Conservation (phyloP, 35 echinoderm and acorn worm genomes). For the Apostichopus japonicus region DNA sequence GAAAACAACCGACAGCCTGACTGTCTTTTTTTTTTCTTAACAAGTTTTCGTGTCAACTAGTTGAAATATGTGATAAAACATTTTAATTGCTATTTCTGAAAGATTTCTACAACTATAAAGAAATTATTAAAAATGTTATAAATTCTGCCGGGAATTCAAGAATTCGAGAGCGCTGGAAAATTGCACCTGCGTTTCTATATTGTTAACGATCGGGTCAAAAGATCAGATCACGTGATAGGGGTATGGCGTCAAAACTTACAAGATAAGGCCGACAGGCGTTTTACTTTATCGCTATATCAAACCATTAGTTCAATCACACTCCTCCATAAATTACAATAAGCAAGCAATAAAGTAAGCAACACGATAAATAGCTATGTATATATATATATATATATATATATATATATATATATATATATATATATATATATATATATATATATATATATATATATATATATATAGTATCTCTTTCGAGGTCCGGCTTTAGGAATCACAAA, state of each 20-base stretch:
- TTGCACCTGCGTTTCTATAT: not conserved
- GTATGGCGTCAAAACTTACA: not conserved
- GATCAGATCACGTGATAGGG: not conserved
- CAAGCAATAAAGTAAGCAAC: too few species aligned
- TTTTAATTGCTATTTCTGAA: constrained; percentile 13
- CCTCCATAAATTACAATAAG: not conserved
- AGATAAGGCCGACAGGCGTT: not conserved
- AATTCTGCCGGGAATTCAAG: not conserved
- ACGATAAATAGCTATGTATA: too few species aligned
- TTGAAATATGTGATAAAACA: constrained; percentile 16
- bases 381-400: too few species aligned
- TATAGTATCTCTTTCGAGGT: too few species aligned
- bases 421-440: too few species aligned
- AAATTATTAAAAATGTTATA: not conserved
- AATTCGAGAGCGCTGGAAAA: not conserved
- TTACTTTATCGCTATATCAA: not conserved
- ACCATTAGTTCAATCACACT: not conserved
- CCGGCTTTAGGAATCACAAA: too few species aligned
- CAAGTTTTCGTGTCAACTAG: constrained; percentile 6
- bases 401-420: too few species aligned
- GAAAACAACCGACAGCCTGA: too few species aligned
- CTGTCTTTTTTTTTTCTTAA: not conserved
- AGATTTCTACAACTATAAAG: not conserved
- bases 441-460: too few species aligned
- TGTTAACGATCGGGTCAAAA: not conserved